Conservation (phyloP, 2,113 vertebrate genomes). For the Rattus rattus region DNA sequence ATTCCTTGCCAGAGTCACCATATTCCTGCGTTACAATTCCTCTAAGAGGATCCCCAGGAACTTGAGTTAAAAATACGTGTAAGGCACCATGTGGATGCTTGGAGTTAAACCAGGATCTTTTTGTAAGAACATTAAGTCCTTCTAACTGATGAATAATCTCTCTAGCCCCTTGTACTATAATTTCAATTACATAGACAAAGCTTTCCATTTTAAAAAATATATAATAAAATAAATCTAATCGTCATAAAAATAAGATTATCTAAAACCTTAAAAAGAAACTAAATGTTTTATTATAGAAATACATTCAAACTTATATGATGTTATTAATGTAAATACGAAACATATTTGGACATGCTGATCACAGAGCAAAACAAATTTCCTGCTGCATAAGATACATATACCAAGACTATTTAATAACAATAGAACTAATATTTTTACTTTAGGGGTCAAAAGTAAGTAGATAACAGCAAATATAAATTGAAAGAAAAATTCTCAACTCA, state of each 20-base stretch:
- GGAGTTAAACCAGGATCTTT: not conserved
- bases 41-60: not conserved
- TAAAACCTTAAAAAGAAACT: not conserved
- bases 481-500: not conserved
- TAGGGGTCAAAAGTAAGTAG: not conserved
- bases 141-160: not conserved
- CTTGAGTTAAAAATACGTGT: too few species aligned
- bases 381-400: not conserved
- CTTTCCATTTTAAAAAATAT: not conserved
- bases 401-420: not conserved
- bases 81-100: not conserved
- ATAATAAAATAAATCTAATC: not conserved
- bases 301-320: not conserved
- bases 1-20: too few species aligned
- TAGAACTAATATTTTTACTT: not conserved
- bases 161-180: not conserved
- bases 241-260: not conserved
- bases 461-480: not conserved
- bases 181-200: not conserved
- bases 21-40: too few species aligned
- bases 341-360: too few species aligned
- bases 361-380: not conserved
- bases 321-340: not conserved
- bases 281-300: not conserved
- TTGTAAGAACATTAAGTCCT: not conserved